phyloP scores from a whole-genome alignment of 1,140 invertebrate genomes.

The Lasioglossum albipes region DNA sequence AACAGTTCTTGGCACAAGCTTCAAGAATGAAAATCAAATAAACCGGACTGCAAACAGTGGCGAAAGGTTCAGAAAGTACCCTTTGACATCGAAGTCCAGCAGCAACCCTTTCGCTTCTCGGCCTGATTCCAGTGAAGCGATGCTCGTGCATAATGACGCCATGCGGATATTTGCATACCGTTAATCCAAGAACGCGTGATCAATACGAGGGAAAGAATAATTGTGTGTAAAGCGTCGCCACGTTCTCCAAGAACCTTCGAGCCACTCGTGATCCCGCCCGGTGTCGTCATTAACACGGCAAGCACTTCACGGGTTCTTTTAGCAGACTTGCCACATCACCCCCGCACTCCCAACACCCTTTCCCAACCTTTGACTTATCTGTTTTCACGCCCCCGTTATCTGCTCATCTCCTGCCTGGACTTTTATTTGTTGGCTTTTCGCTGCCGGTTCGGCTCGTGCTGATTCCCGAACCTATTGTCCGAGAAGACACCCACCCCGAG shows the following conservation, averaged over 20 bases:
- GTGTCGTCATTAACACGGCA: slow-evolving; percentile 28
- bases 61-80: too few species aligned
- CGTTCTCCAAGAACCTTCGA: neutral
- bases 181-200: neutral
- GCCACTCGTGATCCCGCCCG: neutral
- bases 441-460: slow-evolving; percentile 33
- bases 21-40: too few species aligned
- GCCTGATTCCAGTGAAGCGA: neutral
- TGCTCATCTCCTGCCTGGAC: slow-evolving; percentile 9
- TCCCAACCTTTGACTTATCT: slow-evolving; percentile 31
- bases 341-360: neutral
- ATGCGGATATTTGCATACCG: neutral
- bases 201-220: slow-evolving; percentile 1
- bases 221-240: neutral
- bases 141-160: neutral
- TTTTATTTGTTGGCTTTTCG: slow-evolving; percentile 36
- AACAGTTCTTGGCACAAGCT: too few species aligned
- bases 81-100: too few species aligned
- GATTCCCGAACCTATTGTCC: slow-evolving; percentile 50
- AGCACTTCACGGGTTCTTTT: neutral
- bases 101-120: neutral
- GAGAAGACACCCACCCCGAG: neutral
- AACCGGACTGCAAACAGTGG: too few species aligned
- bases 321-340: neutral
- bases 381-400: slow-evolving; percentile 28